Percentiles rank a stretch among this genome's conserved stretches.
phyloP scores from a whole-genome alignment of 2,113 vertebrate genomes.

The Otolemur garnettii region DNA sequence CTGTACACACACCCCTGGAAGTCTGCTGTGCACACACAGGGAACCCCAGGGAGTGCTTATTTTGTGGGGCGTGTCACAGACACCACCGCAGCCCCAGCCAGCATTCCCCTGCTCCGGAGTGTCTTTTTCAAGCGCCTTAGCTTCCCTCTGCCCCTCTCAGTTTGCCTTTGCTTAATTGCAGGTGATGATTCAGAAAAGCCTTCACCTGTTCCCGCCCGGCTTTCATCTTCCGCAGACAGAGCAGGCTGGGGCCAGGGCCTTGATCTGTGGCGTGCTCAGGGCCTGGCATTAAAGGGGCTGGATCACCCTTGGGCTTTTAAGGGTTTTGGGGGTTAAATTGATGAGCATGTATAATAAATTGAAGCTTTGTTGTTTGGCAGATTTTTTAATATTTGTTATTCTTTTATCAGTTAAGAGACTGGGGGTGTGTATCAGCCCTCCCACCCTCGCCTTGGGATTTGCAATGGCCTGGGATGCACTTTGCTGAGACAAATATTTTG shows the following conservation, averaged over 20 bases:
- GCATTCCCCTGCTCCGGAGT: conserved; percentile 87
- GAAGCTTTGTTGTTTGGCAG: conserved; percentile 90
- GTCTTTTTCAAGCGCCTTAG: conserved; percentile 85
- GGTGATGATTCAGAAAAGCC: conserved; percentile 90
- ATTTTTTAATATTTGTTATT: conserved; percentile 86
- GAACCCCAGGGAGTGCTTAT: conserved; percentile 73
- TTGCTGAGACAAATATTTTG: not conserved
- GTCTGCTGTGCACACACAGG: conserved; percentile 76
- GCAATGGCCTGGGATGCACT: conserved; percentile 47
- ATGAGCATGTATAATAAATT: conserved; percentile 88
- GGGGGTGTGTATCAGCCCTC: conserved; percentile 1
- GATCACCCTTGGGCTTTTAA: conserved; percentile 88
- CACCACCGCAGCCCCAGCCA: conserved; percentile 78
- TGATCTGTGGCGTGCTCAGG: conserved; percentile 87
- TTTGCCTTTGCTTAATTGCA: conserved; percentile 89
- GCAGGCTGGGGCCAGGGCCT: conserved; percentile 89
- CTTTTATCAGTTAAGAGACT: conserved; percentile 78
- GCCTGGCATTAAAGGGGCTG: conserved; percentile 88
- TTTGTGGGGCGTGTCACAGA: conserved; percentile 83
- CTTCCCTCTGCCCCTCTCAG: conserved; percentile 86
- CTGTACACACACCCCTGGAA: conserved; percentile 57
- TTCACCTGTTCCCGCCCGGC: conserved; percentile 87
- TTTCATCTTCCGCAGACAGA: conserved; percentile 91
- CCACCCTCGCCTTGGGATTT: conserved; percentile 70
- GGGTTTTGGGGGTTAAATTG: conserved; percentile 88